phyloP scores from a whole-genome alignment of 2,888 invertebrate genomes.

The Polydrusus tereticollis region DNA sequence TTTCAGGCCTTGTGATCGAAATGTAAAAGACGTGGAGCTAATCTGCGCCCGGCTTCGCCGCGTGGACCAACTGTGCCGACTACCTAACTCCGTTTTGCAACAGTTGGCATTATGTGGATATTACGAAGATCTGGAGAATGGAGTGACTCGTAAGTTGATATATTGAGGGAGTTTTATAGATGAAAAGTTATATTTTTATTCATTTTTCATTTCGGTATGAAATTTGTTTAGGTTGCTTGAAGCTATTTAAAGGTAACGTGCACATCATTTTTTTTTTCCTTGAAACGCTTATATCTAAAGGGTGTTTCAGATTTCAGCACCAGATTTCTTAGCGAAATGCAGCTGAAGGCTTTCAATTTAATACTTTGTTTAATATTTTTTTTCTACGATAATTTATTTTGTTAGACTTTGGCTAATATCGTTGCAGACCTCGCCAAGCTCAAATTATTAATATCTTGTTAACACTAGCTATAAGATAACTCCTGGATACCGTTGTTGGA shows the following conservation, averaged over 20 bases:
- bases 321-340: too few relatives aligned
- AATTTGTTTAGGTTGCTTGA: background rate
- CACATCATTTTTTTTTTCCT: too few relatives aligned
- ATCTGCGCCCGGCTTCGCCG: conserved; percentile 77
- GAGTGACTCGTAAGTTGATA: conserved; percentile 78
- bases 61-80: conserved; percentile 74
- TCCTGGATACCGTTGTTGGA: too few relatives aligned
- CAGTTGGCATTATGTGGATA: conserved; percentile 82
- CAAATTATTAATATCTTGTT: too few relatives aligned
- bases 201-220: background rate
- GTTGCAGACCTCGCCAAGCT: too few relatives aligned
- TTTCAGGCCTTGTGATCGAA: conserved; percentile 79
- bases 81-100: conserved; percentile 78
- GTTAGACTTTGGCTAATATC: too few relatives aligned
- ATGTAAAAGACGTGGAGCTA: conserved; percentile 79
- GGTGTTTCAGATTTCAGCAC: too few relatives aligned
- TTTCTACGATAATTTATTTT: too few relatives aligned
- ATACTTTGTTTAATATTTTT: too few relatives aligned
- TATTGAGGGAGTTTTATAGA: background rate
- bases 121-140: conserved; percentile 83
- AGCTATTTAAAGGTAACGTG: background rate
- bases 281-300: too few relatives aligned
- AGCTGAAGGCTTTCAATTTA: too few relatives aligned
- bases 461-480: too few relatives aligned
- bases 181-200: background rate